Evolutionary conservation across 2,113 vertebrate genomes (phyloP).

Genomic region (Calyptomena viridis): DNA sequence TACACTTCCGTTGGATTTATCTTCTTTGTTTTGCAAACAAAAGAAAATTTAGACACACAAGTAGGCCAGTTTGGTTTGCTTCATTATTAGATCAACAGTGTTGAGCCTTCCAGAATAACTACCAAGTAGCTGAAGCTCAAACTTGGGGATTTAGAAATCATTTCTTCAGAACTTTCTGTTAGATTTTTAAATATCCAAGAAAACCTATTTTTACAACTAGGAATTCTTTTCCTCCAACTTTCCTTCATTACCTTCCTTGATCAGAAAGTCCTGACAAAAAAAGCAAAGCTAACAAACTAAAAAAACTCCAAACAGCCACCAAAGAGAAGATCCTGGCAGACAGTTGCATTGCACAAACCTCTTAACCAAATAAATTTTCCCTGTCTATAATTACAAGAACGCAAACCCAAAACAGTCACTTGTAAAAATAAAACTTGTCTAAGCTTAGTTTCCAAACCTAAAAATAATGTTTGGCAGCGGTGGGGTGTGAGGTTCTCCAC

Average conservation of each 20-base stretch:
- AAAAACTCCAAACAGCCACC: background rate
- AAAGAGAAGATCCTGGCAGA: background rate
- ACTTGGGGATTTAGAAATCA: background rate
- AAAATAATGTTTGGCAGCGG: background rate
- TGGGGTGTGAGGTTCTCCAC: background rate
- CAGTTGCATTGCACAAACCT: background rate
- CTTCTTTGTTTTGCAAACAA: background rate
- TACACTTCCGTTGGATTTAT: background rate
- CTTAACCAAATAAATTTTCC: background rate
- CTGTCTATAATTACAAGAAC: background rate
- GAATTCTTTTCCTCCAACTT: background rate
- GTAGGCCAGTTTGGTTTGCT: background rate
- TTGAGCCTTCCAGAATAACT: background rate
- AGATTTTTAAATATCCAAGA: background rate
- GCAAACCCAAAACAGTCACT: background rate
- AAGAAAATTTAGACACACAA: background rate
- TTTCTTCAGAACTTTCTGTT: background rate
- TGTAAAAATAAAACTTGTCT: background rate
- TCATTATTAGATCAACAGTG: background rate
- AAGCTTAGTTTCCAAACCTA: background rate
- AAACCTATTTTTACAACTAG: background rate
- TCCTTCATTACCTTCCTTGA: background rate
- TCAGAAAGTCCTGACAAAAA: background rate
- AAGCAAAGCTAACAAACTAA: background rate
- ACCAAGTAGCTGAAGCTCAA: background rate